Evolutionary conservation across 2,797 vertebrate genomes (phyloP), one percentile per base, ranked within the genome.

Genomic region (Xenopus petersii): DNA sequence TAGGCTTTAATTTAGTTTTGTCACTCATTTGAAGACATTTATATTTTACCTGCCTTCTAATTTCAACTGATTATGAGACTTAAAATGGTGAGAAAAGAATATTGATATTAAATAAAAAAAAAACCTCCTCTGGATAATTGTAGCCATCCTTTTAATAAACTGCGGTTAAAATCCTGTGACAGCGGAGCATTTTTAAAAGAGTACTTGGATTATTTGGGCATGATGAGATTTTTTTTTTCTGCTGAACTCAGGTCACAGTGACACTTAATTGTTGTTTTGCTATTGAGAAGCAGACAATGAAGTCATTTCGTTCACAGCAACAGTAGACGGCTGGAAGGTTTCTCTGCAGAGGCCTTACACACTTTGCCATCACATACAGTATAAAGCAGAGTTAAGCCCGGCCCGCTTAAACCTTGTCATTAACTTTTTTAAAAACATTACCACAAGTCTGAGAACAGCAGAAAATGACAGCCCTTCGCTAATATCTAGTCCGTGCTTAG

Each of bases 1-100:
- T 54, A 56, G 70, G 10, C 61, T 69, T 70, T 70, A 42, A 79
- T 79, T 79, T 70, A 6, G 74, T 79, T 60, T 66, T 70, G 66
- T 60, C 66, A 70, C 47, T 79, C 11, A 63, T 33, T 64, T 60
- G 64, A 60, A 51, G 9, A 12, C 51, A 63, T 72, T 21, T 10
- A 30, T 17, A 42, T 48, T 73, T 58, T 10, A 74, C 17, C 47
- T 26, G 47, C 24, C 51, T 69, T 73, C 46, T 73, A 36, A 69
- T 63, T 64, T 68, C 62, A 64, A 30, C 2, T 26, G 26, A 67
- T 51, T 63, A 59, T 47, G 16, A 47, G 17, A 33, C 48, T 70
- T 30, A n/a, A 51, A 55, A 36, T 9, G 17, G 66, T 30, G 42
- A n/a, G 16, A 56, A 56, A 56, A 15, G 16, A 56, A 56, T 42